phyloP scores from a whole-genome alignment of 1,140 invertebrate genomes.

The Parapsyche elsis region DNA sequence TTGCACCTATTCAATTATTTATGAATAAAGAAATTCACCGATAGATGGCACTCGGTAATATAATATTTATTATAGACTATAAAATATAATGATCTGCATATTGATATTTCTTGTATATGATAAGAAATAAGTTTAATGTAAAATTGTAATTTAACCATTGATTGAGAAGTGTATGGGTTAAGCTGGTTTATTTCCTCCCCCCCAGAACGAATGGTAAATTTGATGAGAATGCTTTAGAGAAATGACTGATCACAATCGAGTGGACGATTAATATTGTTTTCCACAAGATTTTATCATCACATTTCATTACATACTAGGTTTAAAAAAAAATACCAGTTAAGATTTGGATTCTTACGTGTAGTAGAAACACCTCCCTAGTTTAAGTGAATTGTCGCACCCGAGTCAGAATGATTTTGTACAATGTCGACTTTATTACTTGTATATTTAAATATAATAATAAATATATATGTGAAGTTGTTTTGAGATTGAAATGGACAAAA shows the following conservation, averaged over 20 bases:
- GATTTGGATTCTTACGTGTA: slow-evolving; percentile 57
- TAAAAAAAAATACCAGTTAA: slow-evolving; percentile 48
- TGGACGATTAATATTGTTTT: slow-evolving; percentile 66
- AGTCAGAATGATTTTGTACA: slow-evolving; percentile 56
- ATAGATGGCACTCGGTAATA: slow-evolving; percentile 57
- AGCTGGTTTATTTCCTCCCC: slow-evolving; percentile 10
- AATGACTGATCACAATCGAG: slow-evolving; percentile 68
- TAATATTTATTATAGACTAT: slow-evolving; percentile 54
- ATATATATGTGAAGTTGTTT: slow-evolving; percentile 54
- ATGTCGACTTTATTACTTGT: slow-evolving; percentile 56
- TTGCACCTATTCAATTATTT: slow-evolving; percentile 57
- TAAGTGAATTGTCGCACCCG: slow-evolving; percentile 57
- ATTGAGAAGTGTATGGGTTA: slow-evolving; percentile 48
- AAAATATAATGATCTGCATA: slow-evolving; percentile 54
- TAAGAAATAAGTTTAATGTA: slow-evolving; percentile 52
- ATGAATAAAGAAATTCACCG: slow-evolving; percentile 56
- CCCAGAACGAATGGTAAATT: slow-evolving; percentile 47
- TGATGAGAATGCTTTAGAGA: slow-evolving; percentile 57
- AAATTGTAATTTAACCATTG: slow-evolving; percentile 54
- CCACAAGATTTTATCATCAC: slow-evolving; percentile 55
- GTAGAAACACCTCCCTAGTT: slow-evolving; percentile 54
- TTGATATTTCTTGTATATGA: slow-evolving; percentile 55
- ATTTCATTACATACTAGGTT: slow-evolving; percentile 54
- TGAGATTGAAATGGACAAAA: slow-evolving; percentile 55
- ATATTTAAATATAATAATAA: slow-evolving; percentile 48